Percentiles rank a stretch among this genome's conserved stretches.
Conservation (phyloP, 2,113 vertebrate genomes). For the Empidonax alnorum region DNA sequence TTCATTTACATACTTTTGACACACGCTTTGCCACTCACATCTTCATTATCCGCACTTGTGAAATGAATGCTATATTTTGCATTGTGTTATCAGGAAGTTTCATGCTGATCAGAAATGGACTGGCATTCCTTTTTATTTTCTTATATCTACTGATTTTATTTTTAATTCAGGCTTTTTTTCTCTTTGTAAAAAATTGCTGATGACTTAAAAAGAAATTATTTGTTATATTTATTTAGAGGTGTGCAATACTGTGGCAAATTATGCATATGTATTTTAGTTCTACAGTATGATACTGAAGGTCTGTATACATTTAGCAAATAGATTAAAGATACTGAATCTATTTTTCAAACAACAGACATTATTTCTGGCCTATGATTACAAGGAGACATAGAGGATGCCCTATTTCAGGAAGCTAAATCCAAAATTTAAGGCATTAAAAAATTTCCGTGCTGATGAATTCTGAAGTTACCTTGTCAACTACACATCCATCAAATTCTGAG, state of each 20-base stretch:
- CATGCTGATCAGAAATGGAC: neutral
- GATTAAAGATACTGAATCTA: neutral
- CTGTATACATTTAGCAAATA: neutral
- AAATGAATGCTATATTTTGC: slow-evolving; percentile 22
- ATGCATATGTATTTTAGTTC: neutral
- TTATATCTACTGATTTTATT: neutral
- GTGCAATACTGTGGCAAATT: neutral
- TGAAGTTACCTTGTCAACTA: neutral
- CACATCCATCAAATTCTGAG: neutral
- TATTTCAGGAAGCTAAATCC: neutral
- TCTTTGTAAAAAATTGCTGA: neutral
- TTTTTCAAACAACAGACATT: neutral
- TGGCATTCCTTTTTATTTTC: neutral
- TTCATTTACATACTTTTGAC: slow-evolving; percentile 33
- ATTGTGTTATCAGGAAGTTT: neutral
- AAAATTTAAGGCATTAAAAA: neutral
- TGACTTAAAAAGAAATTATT: neutral
- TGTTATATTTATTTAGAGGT: neutral
- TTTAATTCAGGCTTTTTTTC: neutral
- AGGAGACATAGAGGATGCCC: neutral
- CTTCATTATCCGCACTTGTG: neutral
- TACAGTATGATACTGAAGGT: neutral
- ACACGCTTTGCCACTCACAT: neutral
- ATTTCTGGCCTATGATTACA: neutral
- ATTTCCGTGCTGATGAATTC: neutral